phyloP scores from a whole-genome alignment of 2,797 vertebrate species.

The Limnodromus scolopaceus region DNA sequence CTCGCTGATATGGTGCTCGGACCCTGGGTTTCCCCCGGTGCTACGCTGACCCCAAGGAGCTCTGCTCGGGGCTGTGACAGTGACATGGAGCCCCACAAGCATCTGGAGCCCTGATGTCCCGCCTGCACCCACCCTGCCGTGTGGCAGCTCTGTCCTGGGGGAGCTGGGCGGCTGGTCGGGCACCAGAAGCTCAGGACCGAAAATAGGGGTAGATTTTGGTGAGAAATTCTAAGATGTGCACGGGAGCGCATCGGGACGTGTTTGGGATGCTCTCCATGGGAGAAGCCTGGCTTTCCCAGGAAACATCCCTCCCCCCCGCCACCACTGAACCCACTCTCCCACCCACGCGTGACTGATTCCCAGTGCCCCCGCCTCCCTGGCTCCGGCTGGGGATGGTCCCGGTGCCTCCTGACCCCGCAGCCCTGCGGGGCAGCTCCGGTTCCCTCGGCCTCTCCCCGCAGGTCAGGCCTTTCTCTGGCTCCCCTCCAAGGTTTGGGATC shows the following conservation, averaged over 20 bases:
- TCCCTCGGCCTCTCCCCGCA: neutral
- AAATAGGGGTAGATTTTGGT: neutral
- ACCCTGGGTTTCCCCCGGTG: neutral
- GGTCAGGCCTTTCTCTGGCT: conserved; percentile 56
- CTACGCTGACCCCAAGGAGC: neutral
- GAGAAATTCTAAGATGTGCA: neutral
- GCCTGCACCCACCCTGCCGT: fast-evolving
- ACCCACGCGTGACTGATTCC: neutral
- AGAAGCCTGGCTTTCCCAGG: neutral
- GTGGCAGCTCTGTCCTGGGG: fast-evolving
- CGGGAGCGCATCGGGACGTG: fast-evolving
- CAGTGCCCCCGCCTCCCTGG: neutral
- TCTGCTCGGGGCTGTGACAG: neutral
- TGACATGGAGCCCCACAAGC: fast-evolving
- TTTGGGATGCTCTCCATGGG: neutral
- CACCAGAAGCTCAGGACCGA: fast-evolving
- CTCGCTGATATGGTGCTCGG: fast-evolving
- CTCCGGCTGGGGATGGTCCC: neutral
- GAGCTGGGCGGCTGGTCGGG: neutral
- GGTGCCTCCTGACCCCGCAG: neutral
- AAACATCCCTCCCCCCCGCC: neutral
- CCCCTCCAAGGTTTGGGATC: neutral
- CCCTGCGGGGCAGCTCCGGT: neutral
- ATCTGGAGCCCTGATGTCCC: neutral
- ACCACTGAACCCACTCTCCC: neutral